Base-by-base conservation (phyloP, 1,140 invertebrate species). In the Aphaenogaster ashmeadi region DNA sequence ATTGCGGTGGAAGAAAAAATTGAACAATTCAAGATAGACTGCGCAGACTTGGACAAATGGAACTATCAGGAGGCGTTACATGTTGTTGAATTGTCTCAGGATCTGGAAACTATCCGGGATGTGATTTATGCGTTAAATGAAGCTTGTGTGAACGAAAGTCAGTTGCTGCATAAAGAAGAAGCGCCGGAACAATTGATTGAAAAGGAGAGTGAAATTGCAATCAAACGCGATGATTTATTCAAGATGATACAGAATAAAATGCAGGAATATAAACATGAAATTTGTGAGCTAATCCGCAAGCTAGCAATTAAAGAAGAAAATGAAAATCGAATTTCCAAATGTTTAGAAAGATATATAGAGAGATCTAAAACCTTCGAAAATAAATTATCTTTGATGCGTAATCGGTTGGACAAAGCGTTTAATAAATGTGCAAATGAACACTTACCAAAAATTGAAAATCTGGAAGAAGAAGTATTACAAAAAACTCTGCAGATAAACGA, bases 21-120 rank as follows among this genome's bases (percentile, higher is more conserved):
- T 8, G 89, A 88, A 67, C 71, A 91, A 69, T 44, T 94, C 13
- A 92, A 93, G 54, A 52, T 85, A n/a, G 91, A 94, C 85, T 93
- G 93, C 58, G 79, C 81, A 9, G 27, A 86, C 8, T 87, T 90
- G 67, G 90, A 92, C 64, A 71, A 71, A 36, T 79, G 91, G 4
- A 89, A 92, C 54, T 66, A 87, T 0, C 47, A 89, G 60, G 92
- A 91, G 36, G 69, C 67, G 0, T 64, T 84, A 41, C 90, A 67
- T 74, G 86, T 93, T 5, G 60, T 52, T 1, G 87, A 93, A 64
- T 88, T 94, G 9, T 91, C 93, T 2, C 62, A 89, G 78, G 91
- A 94, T 74, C 87, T 93, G 9, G 90, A 93, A 58, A 18, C 62
- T 4, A 90, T 94, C 33, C 92, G 90, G 50, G 27, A 91, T 33